Evolutionary conservation across 2,888 invertebrate genomes (phyloP).

Genomic region (Caenorhabditis parvicauda): DNA sequence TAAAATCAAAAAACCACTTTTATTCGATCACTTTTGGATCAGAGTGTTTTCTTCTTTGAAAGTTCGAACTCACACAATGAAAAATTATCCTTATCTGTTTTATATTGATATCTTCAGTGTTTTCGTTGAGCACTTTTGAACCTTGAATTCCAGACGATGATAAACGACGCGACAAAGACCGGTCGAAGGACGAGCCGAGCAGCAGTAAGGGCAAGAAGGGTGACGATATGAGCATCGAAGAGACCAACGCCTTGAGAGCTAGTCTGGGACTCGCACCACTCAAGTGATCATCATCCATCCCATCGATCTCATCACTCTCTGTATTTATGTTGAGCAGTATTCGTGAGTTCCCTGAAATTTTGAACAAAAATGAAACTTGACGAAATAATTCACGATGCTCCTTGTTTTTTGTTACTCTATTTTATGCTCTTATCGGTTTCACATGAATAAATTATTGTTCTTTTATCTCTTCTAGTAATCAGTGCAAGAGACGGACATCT

Average conservation of each 20-base stretch:
- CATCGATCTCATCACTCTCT: too few species aligned
- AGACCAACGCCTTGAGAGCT: slow-evolving; percentile 67
- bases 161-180: slow-evolving; percentile 15
- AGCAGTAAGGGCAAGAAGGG: slow-evolving; percentile 15
- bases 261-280: slow-evolving; percentile 68
- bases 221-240: slow-evolving; percentile 61
- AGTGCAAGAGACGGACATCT: too few species aligned
- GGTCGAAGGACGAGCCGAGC: not conserved
- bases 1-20: too few species aligned
- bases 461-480: too few species aligned
- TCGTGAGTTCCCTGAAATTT: too few species aligned
- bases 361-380: not conserved
- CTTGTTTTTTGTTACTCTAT: not conserved
- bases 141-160: not conserved
- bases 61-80: not conserved
- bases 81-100: not conserved
- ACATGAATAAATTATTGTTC: too few species aligned
- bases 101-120: too few species aligned
- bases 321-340: too few species aligned
- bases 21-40: too few species aligned
- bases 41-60: not conserved
- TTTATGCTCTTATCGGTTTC: too few species aligned
- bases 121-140: not conserved
- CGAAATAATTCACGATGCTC: not conserved
- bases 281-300: slow-evolving; percentile 20